Percentiles rank a stretch among this genome's conserved stretches.
phyloP scores from a whole-genome alignment of 2,888 invertebrate genomes.

The Sphaerophoria taeniata region DNA sequence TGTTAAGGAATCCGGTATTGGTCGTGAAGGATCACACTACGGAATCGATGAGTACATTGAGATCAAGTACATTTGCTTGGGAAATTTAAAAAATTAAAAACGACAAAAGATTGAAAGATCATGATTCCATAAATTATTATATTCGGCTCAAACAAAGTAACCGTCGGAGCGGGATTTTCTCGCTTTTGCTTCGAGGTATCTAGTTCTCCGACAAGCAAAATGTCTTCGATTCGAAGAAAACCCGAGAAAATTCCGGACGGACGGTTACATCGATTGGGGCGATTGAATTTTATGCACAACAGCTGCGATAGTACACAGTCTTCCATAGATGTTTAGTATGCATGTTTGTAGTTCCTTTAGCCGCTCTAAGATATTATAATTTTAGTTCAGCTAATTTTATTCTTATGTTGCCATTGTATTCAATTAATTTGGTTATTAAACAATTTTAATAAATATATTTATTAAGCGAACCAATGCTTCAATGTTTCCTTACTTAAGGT shows the following conservation, averaged over 20 bases:
- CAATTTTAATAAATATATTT: conserved; percentile 9
- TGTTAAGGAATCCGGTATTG: conserved; percentile 97
- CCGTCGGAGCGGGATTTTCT: too few relatives aligned
- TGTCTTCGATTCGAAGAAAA: too few relatives aligned
- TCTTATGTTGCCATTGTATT: background rate
- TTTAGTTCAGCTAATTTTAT: background rate
- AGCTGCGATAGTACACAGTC: conserved; percentile 68
- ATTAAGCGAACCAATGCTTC: too few relatives aligned
- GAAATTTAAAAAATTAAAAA: conserved; percentile 84
- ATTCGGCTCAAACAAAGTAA: too few relatives aligned
- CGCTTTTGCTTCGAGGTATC: too few relatives aligned
- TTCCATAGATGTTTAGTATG: conserved; percentile 53
- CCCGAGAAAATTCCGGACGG: too few relatives aligned
- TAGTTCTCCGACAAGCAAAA: too few relatives aligned
- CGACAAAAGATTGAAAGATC: background rate
- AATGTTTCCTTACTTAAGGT: too few relatives aligned
- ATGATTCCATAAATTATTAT: conserved; percentile 27
- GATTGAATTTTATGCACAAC: conserved; percentile 52
- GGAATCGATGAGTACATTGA: conserved; percentile 96
- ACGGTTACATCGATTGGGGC: too few relatives aligned
- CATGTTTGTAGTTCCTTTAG: conserved; percentile 36
- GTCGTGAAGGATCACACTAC: conserved; percentile 96
- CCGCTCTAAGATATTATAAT: conserved; percentile 11
- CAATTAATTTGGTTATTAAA: background rate
- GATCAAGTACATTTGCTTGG: conserved; percentile 94